Conservation (phyloP, 2,113 vertebrate species). For the Bagarius yarrelli region DNA sequence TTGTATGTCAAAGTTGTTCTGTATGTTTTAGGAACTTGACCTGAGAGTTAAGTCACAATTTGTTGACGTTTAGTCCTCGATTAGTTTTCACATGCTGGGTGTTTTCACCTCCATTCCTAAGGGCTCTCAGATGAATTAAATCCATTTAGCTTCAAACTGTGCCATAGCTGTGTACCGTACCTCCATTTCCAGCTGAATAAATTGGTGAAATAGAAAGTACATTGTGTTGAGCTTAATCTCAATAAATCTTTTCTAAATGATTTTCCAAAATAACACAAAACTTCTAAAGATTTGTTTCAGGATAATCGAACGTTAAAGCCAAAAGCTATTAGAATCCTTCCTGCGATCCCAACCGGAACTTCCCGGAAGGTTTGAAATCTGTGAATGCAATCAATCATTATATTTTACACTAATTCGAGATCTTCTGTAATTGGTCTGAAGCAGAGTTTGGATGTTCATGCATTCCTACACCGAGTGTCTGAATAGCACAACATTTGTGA, state of each 20-base stretch:
- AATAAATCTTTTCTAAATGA: not conserved
- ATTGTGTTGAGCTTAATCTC: slow-evolving; percentile 56
- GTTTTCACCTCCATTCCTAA: slow-evolving; percentile 60
- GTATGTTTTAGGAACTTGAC: not conserved
- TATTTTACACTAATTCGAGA: not conserved
- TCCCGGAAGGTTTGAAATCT: slow-evolving; percentile 45
- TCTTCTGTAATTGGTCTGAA: not conserved
- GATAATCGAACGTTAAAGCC: slow-evolving; percentile 51
- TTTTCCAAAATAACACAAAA: not conserved
- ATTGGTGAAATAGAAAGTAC: slow-evolving; percentile 27
- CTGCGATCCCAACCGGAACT: slow-evolving; percentile 66
- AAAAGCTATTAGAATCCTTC: slow-evolving; percentile 57
- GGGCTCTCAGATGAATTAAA: slow-evolving; percentile 48
- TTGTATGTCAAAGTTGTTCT: not conserved
- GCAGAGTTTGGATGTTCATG: not conserved
- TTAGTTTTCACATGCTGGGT: slow-evolving; percentile 57
- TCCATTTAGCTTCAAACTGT: slow-evolving; percentile 54
- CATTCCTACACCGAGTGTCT: not conserved
- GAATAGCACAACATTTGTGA: not conserved
- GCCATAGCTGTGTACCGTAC: not conserved
- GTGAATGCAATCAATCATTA: slow-evolving; percentile 20
- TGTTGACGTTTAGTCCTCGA: slow-evolving; percentile 4
- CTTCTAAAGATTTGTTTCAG: not conserved
- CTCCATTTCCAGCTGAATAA: slow-evolving; percentile 25
- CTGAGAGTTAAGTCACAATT: slow-evolving; percentile 65